Base-by-base conservation (phyloP, 2,113 vertebrate genomes). In the Apteryx mantelli region DNA sequence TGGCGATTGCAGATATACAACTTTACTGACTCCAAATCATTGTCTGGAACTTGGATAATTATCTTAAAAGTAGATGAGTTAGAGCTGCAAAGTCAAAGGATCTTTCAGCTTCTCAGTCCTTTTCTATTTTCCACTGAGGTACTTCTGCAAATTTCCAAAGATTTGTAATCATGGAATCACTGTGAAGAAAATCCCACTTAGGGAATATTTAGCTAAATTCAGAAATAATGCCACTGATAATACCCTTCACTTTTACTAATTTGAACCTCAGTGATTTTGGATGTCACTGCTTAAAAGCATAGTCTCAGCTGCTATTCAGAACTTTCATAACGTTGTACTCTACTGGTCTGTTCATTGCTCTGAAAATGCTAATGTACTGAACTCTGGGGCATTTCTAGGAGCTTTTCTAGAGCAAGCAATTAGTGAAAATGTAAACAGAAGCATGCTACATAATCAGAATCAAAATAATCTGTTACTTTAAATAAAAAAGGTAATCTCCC, bases 251-350 rank as follows among this genome's bases (percentile, higher is more conserved):
- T 95, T 97, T 76, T 73, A 78, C 69, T 91, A 76, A 89, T 95
- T 98, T 97, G 91, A 68, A 87, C 73, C 82, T 97, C 87, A 94
- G 63, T 96, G 78, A 96, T 93, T 97, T 80, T 91, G 50, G 78
- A 95, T 86, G 61, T 63, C 48, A 34, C 6, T 6, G 75, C 68
- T 94, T 75, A 91, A 89, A 97, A 97, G 92, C 58, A 40, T 18
- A 81, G 83, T 81, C 53, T 36, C 86, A 85, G 73, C 92, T 77
- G 77, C 82, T 93, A 56, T 66, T 86, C 92, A 89, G 70, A 93
- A 66, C 18, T 68, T 94, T 52, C 56, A 48, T 77, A 85, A 93
- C 26, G 87, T 22, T 32, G 21, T 3, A 7, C 65, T 86, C 68
- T 65, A 85, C 70, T 77, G 74, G 69, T 22, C 90, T 90, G 28